These are phyloP conservation scores for Dendrolimus pini DNA, from an alignment of 2,888 invertebrate genomes.

Conservation along the genomic window DNA sequence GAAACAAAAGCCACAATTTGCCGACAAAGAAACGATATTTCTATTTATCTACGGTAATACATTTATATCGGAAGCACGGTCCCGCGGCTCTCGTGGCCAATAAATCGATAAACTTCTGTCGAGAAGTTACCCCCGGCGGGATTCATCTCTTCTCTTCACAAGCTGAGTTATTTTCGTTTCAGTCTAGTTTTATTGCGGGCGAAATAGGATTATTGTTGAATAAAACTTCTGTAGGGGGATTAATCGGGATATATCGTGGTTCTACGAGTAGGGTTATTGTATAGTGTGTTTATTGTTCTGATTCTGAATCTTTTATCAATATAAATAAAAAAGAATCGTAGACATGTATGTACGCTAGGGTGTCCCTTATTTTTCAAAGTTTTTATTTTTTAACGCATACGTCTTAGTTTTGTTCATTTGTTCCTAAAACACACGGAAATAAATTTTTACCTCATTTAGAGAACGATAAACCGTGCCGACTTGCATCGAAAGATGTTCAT, in stretches of 20 bases:
- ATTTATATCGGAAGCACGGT: not conserved
- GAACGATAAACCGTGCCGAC: too few species aligned
- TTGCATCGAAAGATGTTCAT: too few species aligned
- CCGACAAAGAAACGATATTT: not conserved
- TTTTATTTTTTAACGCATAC: too few species aligned
- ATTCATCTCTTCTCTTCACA: not conserved
- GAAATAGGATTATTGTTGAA: not conserved
- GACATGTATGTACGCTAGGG: too few species aligned
- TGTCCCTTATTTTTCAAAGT: too few species aligned
- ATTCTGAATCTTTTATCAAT: too few species aligned
- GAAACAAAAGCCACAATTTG: not conserved
- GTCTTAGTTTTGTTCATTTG: too few species aligned
- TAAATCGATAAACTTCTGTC: conserved; percentile 27
- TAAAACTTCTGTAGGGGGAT: not conserved
- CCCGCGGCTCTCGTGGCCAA: conserved; percentile 13
- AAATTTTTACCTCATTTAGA: too few species aligned
- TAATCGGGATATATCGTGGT: not conserved
- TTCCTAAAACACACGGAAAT: too few species aligned
- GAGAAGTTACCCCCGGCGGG: conserved; percentile 15
- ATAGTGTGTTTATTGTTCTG: too few species aligned
- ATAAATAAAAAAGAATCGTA: too few species aligned
- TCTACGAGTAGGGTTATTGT: too few species aligned
- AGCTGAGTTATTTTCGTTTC: not conserved
- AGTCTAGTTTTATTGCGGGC: not conserved
- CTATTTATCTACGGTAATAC: not conserved